Base-by-base conservation (phyloP, 1,140 invertebrate species). In the Eriosoma lanigerum region DNA sequence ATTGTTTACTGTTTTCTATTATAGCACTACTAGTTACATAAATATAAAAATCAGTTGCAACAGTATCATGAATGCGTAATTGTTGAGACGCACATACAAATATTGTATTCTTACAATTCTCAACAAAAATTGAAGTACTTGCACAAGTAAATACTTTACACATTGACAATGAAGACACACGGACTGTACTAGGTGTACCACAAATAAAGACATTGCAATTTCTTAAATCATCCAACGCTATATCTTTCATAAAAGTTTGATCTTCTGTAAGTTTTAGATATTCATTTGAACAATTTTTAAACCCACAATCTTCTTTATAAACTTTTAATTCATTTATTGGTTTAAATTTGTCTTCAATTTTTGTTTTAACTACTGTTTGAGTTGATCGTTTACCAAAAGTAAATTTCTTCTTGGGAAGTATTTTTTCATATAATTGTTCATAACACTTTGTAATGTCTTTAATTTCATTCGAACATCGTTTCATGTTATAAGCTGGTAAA, bases 101-200 rank as follows among this genome's bases (percentile, higher is more conserved):
- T 62, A 48, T 32, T 8, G 56, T n/a, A 19, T 78, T 32, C 21
- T 78, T 78, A 78, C 75, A 78, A 19, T 78, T 60, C 19, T 78
- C 75, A 19, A 78, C 38, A 60, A 62, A 78, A 62, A 78, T 78
- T n/a, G 75, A 78, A 5, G 75, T 78, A n/a, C n/a, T 62, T n/a
- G 75, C 75, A 62, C 54, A 78, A 29, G 56, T 38, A 62, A 62
- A 78, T 78, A 78, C 19, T 29, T 78, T 48, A 62, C 75, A 62
- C 6, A 1, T 19, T 58, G n/a, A 19, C 3, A 78, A 46, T 48
- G 56, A 78, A 17, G 75, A 46, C 8, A 62, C 38, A 29, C 38
- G 75, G 5, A 78, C 21, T n/a, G 75, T 78, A 78, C 56, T 78
- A 60, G 75, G 75, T 44, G 44, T 46, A 46, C 75, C 75, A 62